These are phyloP conservation scores for Selene dorsalis DNA, from an alignment of 2,797 vertebrate genomes.

Conservation along the genomic window DNA sequence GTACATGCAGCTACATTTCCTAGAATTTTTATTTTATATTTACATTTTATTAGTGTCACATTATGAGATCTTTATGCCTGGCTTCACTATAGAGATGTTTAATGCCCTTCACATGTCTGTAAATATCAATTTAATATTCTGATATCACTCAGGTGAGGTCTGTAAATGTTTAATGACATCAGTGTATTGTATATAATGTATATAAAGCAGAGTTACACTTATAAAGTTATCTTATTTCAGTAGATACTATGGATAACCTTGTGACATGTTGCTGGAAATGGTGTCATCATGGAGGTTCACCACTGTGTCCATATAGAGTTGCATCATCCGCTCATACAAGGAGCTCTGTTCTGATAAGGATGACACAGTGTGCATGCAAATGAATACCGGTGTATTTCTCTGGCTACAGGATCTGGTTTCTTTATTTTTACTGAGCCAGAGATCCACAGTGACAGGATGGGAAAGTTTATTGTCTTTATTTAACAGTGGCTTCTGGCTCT, in stretches of 20 bases:
- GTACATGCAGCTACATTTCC: background rate
- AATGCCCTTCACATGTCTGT: conserved; percentile 1
- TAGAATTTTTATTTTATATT: background rate
- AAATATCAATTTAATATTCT: background rate
- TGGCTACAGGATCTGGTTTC: conserved; percentile 29
- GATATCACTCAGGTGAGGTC: background rate
- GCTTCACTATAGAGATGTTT: background rate
- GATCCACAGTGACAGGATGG: conserved; percentile 51
- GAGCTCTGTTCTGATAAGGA: conserved; percentile 42
- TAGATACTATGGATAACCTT: conserved; percentile 35
- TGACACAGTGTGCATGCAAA: conserved; percentile 55
- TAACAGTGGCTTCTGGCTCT: conserved; percentile 67
- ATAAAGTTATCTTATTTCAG: conserved; percentile 3
- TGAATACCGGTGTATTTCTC: conserved; percentile 8
- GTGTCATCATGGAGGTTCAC: conserved; percentile 16
- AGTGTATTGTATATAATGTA: no score
- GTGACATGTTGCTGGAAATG: conserved; percentile 12
- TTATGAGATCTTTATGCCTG: no score
- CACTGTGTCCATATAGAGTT: conserved; percentile 35
- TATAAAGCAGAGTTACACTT: background rate
- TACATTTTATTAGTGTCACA: no score
- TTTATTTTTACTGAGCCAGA: conserved; percentile 42
- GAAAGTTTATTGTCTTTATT: conserved; percentile 76
- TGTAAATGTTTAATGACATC: background rate
- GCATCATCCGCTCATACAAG: conserved; percentile 29